These are phyloP conservation scores for Aphidius gifuensis DNA, from an alignment of 1,140 invertebrate genomes.

Conservation along the genomic window DNA sequence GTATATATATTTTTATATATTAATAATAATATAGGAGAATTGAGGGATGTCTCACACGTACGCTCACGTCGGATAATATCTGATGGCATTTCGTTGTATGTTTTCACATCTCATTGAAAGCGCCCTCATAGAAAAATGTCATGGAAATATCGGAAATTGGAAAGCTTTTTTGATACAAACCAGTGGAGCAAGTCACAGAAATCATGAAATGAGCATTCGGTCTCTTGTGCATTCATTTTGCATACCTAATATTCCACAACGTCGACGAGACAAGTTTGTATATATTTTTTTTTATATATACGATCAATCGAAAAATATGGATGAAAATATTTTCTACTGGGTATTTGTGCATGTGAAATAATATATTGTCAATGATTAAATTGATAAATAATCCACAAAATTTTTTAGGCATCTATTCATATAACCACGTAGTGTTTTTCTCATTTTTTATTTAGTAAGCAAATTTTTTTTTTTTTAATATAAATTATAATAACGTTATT, in stretches of 20 bases:
- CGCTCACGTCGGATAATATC: slow-evolving; percentile 45
- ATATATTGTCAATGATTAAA: too few relatives aligned
- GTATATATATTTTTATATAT: not conserved
- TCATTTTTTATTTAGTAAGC: too few relatives aligned
- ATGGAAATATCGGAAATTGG: slow-evolving; percentile 55
- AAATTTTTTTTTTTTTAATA: too few relatives aligned
- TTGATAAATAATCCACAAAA: too few relatives aligned
- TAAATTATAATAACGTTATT: too few relatives aligned
- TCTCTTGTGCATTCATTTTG: slow-evolving; percentile 45
- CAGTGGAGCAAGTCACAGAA: slow-evolving; percentile 21
- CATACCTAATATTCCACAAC: slow-evolving; percentile 40
- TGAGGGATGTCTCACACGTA: slow-evolving; percentile 29
- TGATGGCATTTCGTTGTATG: slow-evolving; percentile 53
- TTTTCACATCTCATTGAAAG: slow-evolving; percentile 50
- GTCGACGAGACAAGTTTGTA: not conserved
- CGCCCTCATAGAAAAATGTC: slow-evolving; percentile 54
- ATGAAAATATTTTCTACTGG: not conserved
- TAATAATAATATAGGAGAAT: not conserved
- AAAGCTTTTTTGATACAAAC: slow-evolving; percentile 49
- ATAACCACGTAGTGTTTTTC: too few relatives aligned
- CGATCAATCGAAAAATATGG: not conserved
- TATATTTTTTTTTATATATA: not conserved
- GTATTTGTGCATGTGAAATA: not conserved
- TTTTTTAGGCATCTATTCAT: too few relatives aligned
- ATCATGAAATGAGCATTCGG: slow-evolving; percentile 7